A percentile compares a stretch with the other conserved stretches of the same genome.
These are phyloP conservation scores for Varanus salvator DNA, from an alignment of 2,113 vertebrate species.

Conservation along the genomic window DNA sequence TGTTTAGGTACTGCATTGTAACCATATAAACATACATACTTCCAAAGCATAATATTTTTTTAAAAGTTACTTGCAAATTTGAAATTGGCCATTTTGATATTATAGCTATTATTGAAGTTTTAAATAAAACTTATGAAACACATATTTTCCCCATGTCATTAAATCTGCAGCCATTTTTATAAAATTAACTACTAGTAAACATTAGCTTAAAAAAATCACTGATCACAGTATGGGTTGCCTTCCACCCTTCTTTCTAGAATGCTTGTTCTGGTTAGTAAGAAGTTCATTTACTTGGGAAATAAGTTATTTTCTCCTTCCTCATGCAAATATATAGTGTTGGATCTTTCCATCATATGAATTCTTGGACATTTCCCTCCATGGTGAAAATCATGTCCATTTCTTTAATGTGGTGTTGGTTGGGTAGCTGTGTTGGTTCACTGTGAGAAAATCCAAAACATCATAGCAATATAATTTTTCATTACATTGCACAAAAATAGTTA, in stretches of 20 bases:
- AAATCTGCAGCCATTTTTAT: neutral
- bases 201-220: neutral
- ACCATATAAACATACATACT: neutral
- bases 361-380: neutral
- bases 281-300: constrained; percentile 2
- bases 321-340: neutral
- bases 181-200: neutral
- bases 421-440: neutral
- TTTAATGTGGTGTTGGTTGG: neutral
- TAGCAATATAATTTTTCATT: neutral
- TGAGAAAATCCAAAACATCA: neutral
- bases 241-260: neutral
- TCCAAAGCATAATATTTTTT: neutral
- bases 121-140: neutral
- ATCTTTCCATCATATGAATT: neutral
- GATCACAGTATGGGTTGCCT: neutral
- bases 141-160: neutral
- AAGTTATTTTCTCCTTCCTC: neutral
- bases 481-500: neutral
- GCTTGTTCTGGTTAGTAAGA: neutral
- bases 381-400: neutral
- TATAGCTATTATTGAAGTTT: neutral
- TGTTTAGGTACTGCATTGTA: neutral
- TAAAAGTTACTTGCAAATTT: neutral
- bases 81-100: neutral